Percentiles rank a stretch among this genome's conserved stretches.
Evolutionary conservation across 2,113 vertebrate genomes (phyloP).

Genomic region (Taurulus bubalis): DNA sequence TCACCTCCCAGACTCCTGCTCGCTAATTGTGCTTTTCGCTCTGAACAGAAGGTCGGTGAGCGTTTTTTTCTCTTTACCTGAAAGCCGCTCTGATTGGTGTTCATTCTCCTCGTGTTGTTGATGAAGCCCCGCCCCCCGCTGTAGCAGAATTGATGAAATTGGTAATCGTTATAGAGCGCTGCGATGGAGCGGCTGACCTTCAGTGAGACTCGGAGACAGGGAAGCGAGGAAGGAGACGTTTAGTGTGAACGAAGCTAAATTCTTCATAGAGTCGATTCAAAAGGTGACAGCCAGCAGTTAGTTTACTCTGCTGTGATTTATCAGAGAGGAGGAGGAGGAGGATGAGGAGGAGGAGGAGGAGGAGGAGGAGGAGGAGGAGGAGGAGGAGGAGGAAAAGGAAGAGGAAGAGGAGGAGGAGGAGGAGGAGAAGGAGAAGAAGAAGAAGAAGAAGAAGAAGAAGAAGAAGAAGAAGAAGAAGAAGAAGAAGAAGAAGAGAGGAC

Average conservation of each 20-base stretch:
- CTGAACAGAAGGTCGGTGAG: conserved; percentile 45
- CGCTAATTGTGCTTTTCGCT: conserved; percentile 63
- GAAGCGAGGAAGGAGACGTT: conserved; percentile 14
- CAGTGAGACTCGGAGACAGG: conserved; percentile 27
- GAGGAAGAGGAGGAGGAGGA: too few species aligned
- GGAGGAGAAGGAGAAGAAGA: too few species aligned
- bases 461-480: too few species aligned
- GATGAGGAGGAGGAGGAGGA: too few species aligned
- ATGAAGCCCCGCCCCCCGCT: conserved; percentile 8
- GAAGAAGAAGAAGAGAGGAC: too few species aligned
- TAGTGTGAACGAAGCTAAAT: conserved; percentile 44
- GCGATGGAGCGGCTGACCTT: conserved; percentile 60
- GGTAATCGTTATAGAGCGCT: conserved; percentile 60
- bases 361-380: too few species aligned
- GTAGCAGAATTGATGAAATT: conserved; percentile 67
- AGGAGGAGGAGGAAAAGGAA: too few species aligned
- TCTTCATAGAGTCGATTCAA: conserved; percentile 42
- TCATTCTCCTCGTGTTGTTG: not conserved
- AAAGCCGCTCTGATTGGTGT: conserved; percentile 32
- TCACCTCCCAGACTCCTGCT: conserved; percentile 35
- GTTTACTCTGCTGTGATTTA: not conserved
- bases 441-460: too few species aligned
- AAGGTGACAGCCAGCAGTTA: not conserved
- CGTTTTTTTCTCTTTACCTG: conserved; percentile 11
- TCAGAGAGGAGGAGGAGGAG: not conserved